Conservation (phyloP, 2,113 vertebrate genomes). For the Delphinus delphis region DNA sequence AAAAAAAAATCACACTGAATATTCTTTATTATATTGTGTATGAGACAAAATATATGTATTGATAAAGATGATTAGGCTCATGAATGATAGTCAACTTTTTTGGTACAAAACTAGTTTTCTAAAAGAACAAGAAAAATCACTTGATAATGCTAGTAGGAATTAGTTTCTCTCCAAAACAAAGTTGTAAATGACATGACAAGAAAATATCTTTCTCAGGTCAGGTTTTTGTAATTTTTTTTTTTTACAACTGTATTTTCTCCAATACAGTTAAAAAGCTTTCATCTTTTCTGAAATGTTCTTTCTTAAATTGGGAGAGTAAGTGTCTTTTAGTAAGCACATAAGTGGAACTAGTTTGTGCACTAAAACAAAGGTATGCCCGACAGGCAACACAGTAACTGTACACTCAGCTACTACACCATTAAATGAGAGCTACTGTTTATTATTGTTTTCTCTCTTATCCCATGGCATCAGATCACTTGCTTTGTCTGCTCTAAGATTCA, state of each 20-base stretch:
- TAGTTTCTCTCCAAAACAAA: not conserved
- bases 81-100: not conserved
- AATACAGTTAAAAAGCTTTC: not conserved
- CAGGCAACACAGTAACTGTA: not conserved
- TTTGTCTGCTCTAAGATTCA: not conserved
- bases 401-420: not conserved
- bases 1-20: no score
- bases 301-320: constrained; percentile 2
- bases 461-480: not conserved
- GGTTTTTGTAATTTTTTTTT: not conserved
- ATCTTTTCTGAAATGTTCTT: not conserved
- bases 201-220: not conserved
- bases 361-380: not conserved
- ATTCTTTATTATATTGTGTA: not conserved
- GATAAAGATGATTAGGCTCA: not conserved
- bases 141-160: not conserved
- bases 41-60: not conserved
- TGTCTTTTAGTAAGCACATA: constrained; percentile 24
- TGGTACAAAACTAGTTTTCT: not conserved
- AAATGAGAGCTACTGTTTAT: not conserved
- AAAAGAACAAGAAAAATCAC: not conserved
- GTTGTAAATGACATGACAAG: not conserved
- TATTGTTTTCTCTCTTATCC: not conserved
- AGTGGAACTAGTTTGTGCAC: not conserved
- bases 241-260: not conserved